These are phyloP conservation scores for Onchidella celtica DNA, from an alignment of 2,888 invertebrate species.

Conservation along the genomic window DNA sequence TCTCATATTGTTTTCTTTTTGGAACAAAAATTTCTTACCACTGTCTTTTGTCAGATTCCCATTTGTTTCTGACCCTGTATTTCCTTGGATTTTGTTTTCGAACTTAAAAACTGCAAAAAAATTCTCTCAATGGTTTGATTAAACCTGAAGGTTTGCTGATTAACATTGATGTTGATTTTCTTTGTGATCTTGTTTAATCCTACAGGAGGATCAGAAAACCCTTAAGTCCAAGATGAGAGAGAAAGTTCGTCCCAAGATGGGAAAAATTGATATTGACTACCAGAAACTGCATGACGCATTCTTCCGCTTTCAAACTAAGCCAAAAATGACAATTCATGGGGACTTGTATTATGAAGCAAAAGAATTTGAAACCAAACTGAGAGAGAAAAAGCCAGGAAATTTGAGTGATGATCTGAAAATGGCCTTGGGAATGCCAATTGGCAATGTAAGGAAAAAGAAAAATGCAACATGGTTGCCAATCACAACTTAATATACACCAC, in stretches of 20 bases:
- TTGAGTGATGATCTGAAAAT: constrained; percentile 96
- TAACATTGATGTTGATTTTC: background rate
- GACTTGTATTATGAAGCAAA: constrained; percentile 99
- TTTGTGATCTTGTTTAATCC: background rate
- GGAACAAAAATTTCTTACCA: too few relatives aligned
- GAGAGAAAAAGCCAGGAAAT: constrained; percentile 99
- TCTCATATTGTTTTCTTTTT: too few relatives aligned
- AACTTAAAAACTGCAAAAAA: too few relatives aligned
- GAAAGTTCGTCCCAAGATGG: constrained; percentile 96
- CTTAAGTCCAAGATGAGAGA: constrained; percentile 98
- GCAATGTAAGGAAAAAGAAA: constrained; percentile 86
- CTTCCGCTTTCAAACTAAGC: constrained; percentile 99
- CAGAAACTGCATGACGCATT: constrained; percentile 99
- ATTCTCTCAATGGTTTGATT: too few relatives aligned
- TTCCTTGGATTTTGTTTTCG: too few relatives aligned
- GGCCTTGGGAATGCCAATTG: constrained; percentile 99
- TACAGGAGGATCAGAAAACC: constrained; percentile 79
- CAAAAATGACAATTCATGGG: constrained; percentile 98
- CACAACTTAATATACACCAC: too few relatives aligned
- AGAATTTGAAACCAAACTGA: constrained; percentile 97
- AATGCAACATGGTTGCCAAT: too few relatives aligned
- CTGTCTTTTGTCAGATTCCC: too few relatives aligned
- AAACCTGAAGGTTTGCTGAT: too few relatives aligned
- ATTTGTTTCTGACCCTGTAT: too few relatives aligned
- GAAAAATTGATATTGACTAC: constrained; percentile 99